These are phyloP conservation scores for Lasioglossum lativentre DNA, from an alignment of 2,888 invertebrate species.

Conservation along the genomic window DNA sequence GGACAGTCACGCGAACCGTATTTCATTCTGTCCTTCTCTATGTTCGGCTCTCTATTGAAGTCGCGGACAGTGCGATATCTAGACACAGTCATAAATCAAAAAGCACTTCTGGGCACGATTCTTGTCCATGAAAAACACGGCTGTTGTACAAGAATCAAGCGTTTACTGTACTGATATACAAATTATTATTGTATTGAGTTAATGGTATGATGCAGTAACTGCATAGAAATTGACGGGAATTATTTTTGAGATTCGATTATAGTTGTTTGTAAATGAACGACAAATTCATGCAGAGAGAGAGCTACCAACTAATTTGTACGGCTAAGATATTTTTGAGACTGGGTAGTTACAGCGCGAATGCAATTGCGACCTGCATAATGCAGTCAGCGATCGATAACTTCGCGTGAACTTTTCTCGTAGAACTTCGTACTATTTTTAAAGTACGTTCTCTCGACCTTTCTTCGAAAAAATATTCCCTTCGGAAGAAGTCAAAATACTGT, in stretches of 20 bases:
- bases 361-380: slow-evolving; percentile 1
- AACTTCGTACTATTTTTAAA: background rate
- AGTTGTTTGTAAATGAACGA: background rate
- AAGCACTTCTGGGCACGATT: too few species aligned
- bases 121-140: too few species aligned
- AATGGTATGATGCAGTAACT: background rate
- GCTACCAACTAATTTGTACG: background rate
- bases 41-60: too few species aligned
- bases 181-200: too few species aligned
- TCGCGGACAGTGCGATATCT: too few species aligned
- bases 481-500: slow-evolving; percentile 2
- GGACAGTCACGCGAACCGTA: too few species aligned
- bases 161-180: background rate
- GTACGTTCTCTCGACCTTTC: background rate
- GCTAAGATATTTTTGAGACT: background rate
- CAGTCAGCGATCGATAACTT: background rate
- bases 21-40: too few species aligned
- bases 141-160: too few species aligned
- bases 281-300: too few species aligned
- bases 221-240: background rate
- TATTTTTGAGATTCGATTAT: background rate
- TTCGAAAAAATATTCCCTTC: background rate
- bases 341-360: background rate
- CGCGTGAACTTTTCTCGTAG: slow-evolving; percentile 11
- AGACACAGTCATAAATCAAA: too few species aligned